Base-by-base conservation (phyloP, 2,888 invertebrate species). In the Meta bourneti region DNA sequence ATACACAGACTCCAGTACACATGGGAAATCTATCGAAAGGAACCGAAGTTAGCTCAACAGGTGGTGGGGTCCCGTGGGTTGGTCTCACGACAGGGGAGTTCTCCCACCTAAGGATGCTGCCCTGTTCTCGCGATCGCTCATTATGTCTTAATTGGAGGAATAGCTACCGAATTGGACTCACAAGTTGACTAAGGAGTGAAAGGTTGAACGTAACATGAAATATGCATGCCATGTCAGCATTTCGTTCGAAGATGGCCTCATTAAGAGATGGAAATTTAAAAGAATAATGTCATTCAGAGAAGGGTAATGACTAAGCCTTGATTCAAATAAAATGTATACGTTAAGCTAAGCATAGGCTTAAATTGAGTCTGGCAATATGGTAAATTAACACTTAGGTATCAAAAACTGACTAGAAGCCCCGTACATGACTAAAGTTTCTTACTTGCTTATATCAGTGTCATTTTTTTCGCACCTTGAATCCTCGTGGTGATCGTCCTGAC, bases 61-160 rank as follows among this genome's bases (percentile, higher is more conserved):
- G 34, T 34, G 34, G 34, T 34, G 34, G 34, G 34, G 34, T 1
- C 34, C 34, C 4, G 34, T 34, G 34, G 34, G 34, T 34, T 34
- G 34, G 34, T 34, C 34, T 34, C 34, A 34, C 34, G 34, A 34
- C 34, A 34, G 34, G 34, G 34, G 34, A 34, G 34, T 34, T 34
- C 34, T 34, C 34, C 34, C 34, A 2, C 34, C 34, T 4, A 4
- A 34, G 1, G 34, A 34, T 34, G 34, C 1, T 34, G 34, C 34
- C 34, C 34, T 34, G 34, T 34, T 34, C 34, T 34, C 34, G 4
- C 1, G 34, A 34, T 34, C 34, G 34, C 51, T 77, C 77, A 52
- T 77, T 77, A 52, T 8, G 51, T 77, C 77, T 77, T 77, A 77
- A 77, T 77, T 77, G 77, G 77, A 77, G 19, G 52, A 51, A 77